phyloP scores from a whole-genome alignment of 2,888 invertebrate genomes.

The Pterostichus niger region DNA sequence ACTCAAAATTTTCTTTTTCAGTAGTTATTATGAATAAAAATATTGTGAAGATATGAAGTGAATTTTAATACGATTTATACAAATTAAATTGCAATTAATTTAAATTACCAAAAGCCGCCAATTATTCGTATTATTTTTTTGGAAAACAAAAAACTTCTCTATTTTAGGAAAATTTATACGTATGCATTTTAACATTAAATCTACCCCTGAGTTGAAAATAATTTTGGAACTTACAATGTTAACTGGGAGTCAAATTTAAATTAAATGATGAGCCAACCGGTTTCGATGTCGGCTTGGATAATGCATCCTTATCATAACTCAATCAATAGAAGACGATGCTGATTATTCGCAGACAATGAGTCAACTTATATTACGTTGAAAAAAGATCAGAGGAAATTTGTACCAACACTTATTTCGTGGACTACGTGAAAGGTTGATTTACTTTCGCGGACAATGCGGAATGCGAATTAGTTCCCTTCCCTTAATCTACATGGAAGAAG shows the following conservation, averaged over 20 bases:
- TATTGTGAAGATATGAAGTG: neutral
- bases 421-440: too few relatives aligned
- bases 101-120: neutral
- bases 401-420: too few relatives aligned
- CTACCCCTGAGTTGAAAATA: neutral
- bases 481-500: neutral
- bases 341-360: too few relatives aligned
- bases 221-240: neutral
- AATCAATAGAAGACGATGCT: too few relatives aligned
- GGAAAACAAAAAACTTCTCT: conserved; percentile 9
- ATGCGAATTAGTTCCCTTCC: too few relatives aligned
- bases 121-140: neutral
- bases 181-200: neutral
- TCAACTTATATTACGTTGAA: too few relatives aligned
- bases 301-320: too few relatives aligned
- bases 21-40: neutral
- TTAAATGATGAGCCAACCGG: too few relatives aligned
- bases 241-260: neutral
- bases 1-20: conserved; percentile 1
- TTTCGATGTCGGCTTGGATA: too few relatives aligned
- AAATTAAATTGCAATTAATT: neutral
- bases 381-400: too few relatives aligned
- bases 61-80: too few relatives aligned
- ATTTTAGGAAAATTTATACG: neutral
- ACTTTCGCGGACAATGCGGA: too few relatives aligned